phyloP scores from a whole-genome alignment of 2,113 vertebrate genomes.

The Dromaius novaehollandiae region DNA sequence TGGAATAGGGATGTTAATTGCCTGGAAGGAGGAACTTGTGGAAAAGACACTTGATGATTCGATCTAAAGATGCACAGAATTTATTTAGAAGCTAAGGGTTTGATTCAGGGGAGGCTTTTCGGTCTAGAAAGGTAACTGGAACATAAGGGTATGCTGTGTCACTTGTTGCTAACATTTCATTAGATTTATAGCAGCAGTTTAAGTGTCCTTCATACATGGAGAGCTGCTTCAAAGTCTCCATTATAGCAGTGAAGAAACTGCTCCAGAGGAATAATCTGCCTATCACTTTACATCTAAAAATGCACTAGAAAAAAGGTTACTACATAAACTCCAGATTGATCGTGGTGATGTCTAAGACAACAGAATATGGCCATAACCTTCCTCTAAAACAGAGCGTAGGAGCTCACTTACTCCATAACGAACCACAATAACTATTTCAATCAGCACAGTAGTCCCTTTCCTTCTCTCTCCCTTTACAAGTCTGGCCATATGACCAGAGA shows the following conservation, averaged over 20 bases:
- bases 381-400: background rate
- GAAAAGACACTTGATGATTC: background rate
- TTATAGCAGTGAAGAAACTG: background rate
- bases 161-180: background rate
- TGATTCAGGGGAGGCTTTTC: background rate
- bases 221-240: background rate
- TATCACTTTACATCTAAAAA: background rate
- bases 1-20: background rate
- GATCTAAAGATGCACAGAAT: background rate
- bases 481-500: background rate
- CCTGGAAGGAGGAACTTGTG: too few species aligned
- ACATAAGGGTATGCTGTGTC: background rate
- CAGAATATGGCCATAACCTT: background rate
- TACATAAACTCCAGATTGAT: background rate
- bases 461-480: background rate
- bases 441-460: background rate
- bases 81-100: background rate
- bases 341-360: background rate
- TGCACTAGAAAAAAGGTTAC: background rate
- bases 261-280: background rate
- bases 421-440: background rate
- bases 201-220: background rate
- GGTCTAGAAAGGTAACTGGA: background rate
- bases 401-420: background rate
- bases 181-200: background rate